These are phyloP conservation scores for Macrochelys suwanniensis DNA, from an alignment of 2,797 vertebrate species.

Conservation along the genomic window DNA sequence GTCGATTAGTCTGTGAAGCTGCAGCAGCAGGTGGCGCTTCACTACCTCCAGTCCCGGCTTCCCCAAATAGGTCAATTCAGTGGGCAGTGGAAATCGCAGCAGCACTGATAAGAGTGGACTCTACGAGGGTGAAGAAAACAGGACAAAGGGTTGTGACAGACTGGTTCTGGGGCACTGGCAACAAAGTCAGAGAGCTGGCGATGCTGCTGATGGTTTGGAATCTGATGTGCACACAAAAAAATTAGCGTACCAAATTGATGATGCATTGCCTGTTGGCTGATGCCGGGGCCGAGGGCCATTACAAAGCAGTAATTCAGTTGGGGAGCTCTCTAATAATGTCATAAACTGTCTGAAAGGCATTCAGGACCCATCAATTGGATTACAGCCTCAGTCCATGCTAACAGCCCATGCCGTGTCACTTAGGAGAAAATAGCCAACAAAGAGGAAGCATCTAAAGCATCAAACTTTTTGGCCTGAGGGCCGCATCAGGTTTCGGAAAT, in stretches of 20 bases:
- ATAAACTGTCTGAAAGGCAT: background rate
- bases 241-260: background rate
- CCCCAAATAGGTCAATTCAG: too few relatives aligned
- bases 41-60: too few relatives aligned
- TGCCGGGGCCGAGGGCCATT: background rate
- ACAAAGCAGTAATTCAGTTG: background rate
- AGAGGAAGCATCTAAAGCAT: background rate
- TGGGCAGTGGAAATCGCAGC: fast-evolving
- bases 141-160: background rate
- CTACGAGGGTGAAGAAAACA: too few relatives aligned
- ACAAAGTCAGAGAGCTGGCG: background rate
- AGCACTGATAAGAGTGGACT: fast-evolving
- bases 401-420: background rate
- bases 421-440: background rate
- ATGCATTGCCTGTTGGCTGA: background rate
- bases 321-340: background rate
- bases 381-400: background rate
- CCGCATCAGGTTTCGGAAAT: too few relatives aligned
- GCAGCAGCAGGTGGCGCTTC: background rate
- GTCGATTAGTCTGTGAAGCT: background rate
- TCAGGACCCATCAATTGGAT: background rate
- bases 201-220: background rate
- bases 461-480: too few relatives aligned
- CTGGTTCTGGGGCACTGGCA: fast-evolving
- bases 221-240: too few relatives aligned